A percentile compares a stretch with the other conserved stretches of the same genome.
Conservation (phyloP, 2,113 vertebrate species). For the Regulus satrapa region DNA sequence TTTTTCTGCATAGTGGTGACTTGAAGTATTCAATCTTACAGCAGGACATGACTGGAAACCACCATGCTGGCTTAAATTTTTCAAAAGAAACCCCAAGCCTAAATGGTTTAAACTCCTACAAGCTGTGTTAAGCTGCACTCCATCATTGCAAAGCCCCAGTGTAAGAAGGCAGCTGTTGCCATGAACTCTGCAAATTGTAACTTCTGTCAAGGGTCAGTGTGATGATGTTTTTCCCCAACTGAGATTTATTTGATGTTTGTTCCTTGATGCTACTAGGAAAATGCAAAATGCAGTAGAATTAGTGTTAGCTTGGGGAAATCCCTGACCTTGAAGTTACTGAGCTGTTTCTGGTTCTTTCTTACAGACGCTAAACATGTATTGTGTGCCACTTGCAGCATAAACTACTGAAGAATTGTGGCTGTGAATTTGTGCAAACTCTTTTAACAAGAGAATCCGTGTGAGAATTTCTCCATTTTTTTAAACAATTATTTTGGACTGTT, state of each 20-base stretch:
- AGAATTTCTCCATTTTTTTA: conserved; percentile 36
- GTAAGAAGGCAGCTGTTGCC: not conserved
- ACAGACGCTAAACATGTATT: conserved; percentile 36
- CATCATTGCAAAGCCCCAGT: not conserved
- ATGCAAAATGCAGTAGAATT: conserved; percentile 55
- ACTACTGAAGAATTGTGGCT: conserved; percentile 78
- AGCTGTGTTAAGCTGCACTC: not conserved
- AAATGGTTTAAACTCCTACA: not conserved
- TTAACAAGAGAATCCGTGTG: conserved; percentile 56
- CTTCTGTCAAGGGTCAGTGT: not conserved
- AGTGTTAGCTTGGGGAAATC: conserved; percentile 59
- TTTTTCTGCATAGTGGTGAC: not conserved
- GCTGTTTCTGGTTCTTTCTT: conserved; percentile 61
- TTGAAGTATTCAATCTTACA: not conserved
- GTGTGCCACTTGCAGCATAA: conserved; percentile 73
- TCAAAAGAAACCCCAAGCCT: not conserved
- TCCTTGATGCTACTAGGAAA: conserved; percentile 46
- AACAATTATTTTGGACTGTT: conserved; percentile 43
- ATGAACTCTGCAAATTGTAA: not conserved
- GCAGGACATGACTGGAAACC: not conserved
- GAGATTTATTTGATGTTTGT: conserved; percentile 45
- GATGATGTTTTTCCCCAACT: conserved; percentile 10
- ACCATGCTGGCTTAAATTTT: not conserved
- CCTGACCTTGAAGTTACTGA: conserved; percentile 24
- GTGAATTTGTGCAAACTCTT: conserved; percentile 70